Evolutionary conservation across 2,113 vertebrate genomes (phyloP).

Genomic region (Leuciscus idus): DNA sequence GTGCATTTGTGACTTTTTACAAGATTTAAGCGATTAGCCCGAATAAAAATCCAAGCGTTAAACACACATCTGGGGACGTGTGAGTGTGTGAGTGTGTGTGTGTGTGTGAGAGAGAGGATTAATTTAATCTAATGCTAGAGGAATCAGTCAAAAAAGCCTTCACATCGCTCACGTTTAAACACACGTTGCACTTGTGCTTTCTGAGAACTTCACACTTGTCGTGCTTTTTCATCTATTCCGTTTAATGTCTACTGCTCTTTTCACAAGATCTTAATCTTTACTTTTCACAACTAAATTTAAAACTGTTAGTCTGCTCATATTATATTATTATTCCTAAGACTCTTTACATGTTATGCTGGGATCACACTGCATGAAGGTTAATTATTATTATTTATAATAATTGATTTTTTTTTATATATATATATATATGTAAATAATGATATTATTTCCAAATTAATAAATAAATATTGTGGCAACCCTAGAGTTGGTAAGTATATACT

Average conservation of each 20-base stretch:
- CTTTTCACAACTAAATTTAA: neutral
- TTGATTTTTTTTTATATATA: neutral
- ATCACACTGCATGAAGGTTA: neutral
- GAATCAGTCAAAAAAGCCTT: neutral
- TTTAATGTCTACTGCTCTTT: neutral
- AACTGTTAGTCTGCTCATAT: neutral
- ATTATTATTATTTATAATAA: neutral
- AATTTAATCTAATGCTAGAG: neutral
- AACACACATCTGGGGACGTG: neutral
- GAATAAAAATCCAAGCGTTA: slow-evolving; percentile 24
- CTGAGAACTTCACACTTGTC: slow-evolving; percentile 12
- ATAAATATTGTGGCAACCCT: neutral
- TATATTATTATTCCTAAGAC: neutral
- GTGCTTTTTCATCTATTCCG: neutral
- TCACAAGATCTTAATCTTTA: slow-evolving; percentile 25
- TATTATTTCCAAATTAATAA: neutral
- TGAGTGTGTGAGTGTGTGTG: neutral
- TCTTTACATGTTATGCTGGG: neutral
- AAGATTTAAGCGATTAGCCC: slow-evolving; percentile 27
- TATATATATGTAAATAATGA: neutral
- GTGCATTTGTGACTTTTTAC: slow-evolving; percentile 34
- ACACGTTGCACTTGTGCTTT: neutral
- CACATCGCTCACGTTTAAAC: neutral
- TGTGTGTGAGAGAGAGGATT: neutral
- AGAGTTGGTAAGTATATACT: too few species aligned